Conservation (phyloP, 2,888 invertebrate genomes). For the Watsonalla cultraria region DNA sequence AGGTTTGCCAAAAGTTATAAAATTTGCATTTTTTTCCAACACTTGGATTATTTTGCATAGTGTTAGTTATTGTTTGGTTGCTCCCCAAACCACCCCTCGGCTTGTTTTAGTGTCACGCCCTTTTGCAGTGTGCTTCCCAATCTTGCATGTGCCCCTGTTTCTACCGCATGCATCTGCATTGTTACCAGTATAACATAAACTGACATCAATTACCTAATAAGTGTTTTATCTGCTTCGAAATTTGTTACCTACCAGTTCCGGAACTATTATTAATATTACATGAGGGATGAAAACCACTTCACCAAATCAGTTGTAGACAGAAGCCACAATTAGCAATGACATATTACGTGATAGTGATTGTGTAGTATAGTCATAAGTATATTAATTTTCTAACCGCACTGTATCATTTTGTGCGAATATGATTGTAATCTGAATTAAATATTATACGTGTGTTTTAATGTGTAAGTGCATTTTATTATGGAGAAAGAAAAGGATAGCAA, state of each 20-base stretch:
- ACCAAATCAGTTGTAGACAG: not conserved
- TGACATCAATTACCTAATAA: not conserved
- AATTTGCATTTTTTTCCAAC: conserved; percentile 76
- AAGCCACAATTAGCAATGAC: too few species aligned
- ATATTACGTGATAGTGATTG: too few species aligned
- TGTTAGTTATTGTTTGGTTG: conserved; percentile 38
- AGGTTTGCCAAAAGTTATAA: conserved; percentile 77
- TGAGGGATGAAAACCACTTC: not conserved
- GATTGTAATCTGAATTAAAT: too few species aligned
- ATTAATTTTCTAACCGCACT: too few species aligned
- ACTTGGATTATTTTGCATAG: conserved; percentile 47
- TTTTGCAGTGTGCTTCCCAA: conserved; percentile 24
- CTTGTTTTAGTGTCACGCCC: conserved; percentile 26
- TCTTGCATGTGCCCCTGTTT: conserved; percentile 38
- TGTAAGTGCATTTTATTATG: too few species aligned
- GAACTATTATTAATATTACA: not conserved
- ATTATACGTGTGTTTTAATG: too few species aligned
- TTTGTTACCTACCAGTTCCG: not conserved
- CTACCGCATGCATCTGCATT: conserved; percentile 11
- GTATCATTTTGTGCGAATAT: too few species aligned
- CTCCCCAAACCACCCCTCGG: conserved; percentile 39
- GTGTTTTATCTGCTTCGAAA: conserved; percentile 13
- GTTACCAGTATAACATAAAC: not conserved
- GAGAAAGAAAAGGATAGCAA: too few species aligned
- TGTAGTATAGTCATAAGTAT: too few species aligned